Percentiles rank a stretch among this genome's conserved stretches.
These are phyloP conservation scores for Philhelius pedissequus DNA, from an alignment of 2,888 invertebrate genomes.

Conservation along the genomic window DNA sequence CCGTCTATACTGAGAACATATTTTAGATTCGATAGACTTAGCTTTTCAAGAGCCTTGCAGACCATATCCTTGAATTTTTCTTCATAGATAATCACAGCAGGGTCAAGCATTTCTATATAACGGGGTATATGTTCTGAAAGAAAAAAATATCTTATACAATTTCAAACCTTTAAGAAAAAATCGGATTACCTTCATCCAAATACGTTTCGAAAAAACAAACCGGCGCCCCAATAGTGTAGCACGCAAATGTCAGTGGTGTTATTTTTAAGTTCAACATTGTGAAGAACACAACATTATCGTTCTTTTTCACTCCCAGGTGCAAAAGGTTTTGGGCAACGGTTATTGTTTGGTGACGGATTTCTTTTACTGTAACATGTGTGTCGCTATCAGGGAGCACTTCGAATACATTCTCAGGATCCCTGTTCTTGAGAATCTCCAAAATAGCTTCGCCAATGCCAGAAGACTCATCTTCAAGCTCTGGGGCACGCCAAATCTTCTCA, in stretches of 20 bases:
- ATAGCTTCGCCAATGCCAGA: constrained; percentile 31
- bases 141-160: no score
- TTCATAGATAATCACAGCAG: constrained; percentile 52
- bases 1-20: not conserved
- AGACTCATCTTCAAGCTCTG: not conserved
- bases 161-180: not conserved
- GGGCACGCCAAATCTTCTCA: constrained; percentile 34
- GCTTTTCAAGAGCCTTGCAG: not conserved
- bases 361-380: constrained; percentile 29
- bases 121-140: not conserved
- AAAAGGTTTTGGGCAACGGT: constrained; percentile 53
- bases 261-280: constrained; percentile 47
- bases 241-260: constrained; percentile 65
- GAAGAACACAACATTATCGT: constrained; percentile 61
- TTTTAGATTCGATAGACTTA: not conserved
- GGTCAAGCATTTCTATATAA: constrained; percentile 31
- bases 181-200: constrained; percentile 46
- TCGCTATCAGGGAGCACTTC: constrained; percentile 67
- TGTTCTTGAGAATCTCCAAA: constrained; percentile 5
- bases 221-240: constrained; percentile 60
- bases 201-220: constrained; percentile 68
- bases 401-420: constrained; percentile 41
- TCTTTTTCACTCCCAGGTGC: constrained; percentile 48
- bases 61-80: constrained; percentile 8
- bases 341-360: constrained; percentile 54